phyloP scores from a whole-genome alignment of 2,888 invertebrate genomes.

The Pyrrhia umbra region DNA sequence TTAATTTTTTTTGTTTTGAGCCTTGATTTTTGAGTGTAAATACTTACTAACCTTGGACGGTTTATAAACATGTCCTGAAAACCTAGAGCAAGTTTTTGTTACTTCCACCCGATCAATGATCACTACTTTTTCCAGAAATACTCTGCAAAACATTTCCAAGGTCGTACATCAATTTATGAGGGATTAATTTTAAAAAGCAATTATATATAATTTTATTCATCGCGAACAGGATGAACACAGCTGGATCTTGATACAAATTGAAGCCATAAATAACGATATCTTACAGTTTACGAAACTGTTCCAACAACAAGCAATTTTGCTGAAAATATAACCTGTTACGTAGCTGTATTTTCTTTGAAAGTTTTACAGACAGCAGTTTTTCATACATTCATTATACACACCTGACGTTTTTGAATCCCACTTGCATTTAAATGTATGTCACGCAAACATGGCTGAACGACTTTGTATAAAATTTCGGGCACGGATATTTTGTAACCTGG shows the following conservation, averaged over 20 bases:
- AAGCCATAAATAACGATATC: conserved; percentile 49
- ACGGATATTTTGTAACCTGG: too few relatives aligned
- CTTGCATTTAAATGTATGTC: too few relatives aligned
- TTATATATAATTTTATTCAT: conserved; percentile 44
- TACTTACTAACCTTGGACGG: too few relatives aligned
- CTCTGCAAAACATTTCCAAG: conserved; percentile 29
- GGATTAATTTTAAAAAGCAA: conserved; percentile 49
- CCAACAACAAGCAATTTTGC: conserved; percentile 18
- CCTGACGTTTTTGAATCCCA: not conserved
- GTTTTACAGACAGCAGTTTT: not conserved
- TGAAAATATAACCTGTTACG: not conserved
- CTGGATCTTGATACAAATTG: conserved; percentile 41
- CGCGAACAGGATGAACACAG: conserved; percentile 34
- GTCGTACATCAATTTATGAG: conserved; percentile 18
- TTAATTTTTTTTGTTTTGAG: too few relatives aligned
- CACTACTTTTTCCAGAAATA: conserved; percentile 19
- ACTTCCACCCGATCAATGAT: not conserved
- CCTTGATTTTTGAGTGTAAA: too few relatives aligned
- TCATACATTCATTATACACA: not conserved
- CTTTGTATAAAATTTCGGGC: too few relatives aligned
- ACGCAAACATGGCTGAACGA: too few relatives aligned
- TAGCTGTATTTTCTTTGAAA: not conserved
- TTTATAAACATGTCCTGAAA: too few relatives aligned
- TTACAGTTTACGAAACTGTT: conserved; percentile 25
- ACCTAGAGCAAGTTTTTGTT: not conserved